Evolutionary conservation across 1,140 invertebrate genomes (phyloP).

Genomic region (Drosophila littoralis): DNA sequence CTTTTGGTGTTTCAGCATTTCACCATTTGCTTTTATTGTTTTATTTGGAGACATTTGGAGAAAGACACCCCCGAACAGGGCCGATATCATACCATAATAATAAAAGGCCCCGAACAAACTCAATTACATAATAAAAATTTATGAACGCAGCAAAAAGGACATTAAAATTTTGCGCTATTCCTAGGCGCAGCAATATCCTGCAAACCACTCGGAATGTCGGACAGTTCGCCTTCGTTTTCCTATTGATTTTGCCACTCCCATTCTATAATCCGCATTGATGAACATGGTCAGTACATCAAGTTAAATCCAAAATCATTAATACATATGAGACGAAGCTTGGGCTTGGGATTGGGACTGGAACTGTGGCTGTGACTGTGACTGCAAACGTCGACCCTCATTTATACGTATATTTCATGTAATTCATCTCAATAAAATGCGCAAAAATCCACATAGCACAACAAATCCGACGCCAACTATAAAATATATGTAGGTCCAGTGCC

Average conservation of each 20-base stretch:
- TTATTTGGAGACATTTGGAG: constrained; percentile 59
- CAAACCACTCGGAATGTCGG: constrained; percentile 15
- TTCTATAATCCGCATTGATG: constrained; percentile 58
- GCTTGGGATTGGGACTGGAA: neutral
- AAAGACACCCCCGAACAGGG: constrained; percentile 46
- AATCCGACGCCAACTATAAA: constrained; percentile 63
- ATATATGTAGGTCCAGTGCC: constrained; percentile 38
- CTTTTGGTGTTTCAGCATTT: constrained; percentile 41
- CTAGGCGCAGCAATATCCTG: constrained; percentile 20
- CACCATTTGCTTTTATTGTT: constrained; percentile 75
- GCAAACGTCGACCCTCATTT: constrained; percentile 64
- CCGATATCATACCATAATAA: constrained; percentile 4
- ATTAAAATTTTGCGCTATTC: constrained; percentile 60
- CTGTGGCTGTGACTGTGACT: neutral
- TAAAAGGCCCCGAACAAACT: constrained; percentile 51
- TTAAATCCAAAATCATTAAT: constrained; percentile 74
- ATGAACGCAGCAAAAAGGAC: constrained; percentile 61
- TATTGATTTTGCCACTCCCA: constrained; percentile 48
- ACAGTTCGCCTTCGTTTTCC: constrained; percentile 12
- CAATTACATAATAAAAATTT: constrained; percentile 80
- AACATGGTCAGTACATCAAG: constrained; percentile 59
- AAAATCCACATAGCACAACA: constrained; percentile 60
- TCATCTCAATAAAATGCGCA: constrained; percentile 77
- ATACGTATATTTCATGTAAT: constrained; percentile 60
- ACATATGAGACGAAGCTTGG: constrained; percentile 43